Conservation (phyloP, 2,113 vertebrate species). For the Atherinomorus stipes region DNA sequence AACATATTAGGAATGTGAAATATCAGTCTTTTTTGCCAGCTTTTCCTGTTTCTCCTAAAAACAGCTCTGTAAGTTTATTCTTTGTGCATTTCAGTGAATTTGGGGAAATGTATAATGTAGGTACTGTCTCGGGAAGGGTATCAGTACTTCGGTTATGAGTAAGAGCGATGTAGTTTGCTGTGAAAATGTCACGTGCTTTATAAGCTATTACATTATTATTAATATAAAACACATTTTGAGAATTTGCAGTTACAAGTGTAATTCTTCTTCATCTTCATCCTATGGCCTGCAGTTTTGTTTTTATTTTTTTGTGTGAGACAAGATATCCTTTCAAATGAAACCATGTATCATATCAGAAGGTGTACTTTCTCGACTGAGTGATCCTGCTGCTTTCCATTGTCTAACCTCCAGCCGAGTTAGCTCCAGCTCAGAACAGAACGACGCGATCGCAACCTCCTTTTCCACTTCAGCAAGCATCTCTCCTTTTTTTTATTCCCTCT, state of each 20-base stretch:
- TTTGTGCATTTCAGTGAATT: neutral
- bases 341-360: slow-evolving; percentile 12
- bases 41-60: neutral
- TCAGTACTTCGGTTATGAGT: neutral
- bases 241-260: no score
- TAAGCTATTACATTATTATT: no score
- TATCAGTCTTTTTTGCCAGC: neutral
- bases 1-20: neutral
- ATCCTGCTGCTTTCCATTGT: slow-evolving; percentile 28
- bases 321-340: neutral
- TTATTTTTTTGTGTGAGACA: neutral
- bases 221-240: no score
- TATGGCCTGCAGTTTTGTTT: no score
- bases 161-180: neutral
- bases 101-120: neutral
- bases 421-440: slow-evolving; percentile 42
- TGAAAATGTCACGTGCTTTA: neutral
- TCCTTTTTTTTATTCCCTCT: slow-evolving; percentile 31
- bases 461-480: slow-evolving; percentile 55
- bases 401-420: slow-evolving; percentile 42
- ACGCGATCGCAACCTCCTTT: slow-evolving; percentile 55
- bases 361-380: slow-evolving; percentile 24
- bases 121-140: neutral
- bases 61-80: no score
- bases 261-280: no score